A percentile compares a stretch with the other conserved stretches of the same genome.
phyloP scores from a whole-genome alignment of 2,113 vertebrate species.

The Tylochromis polylepis region DNA sequence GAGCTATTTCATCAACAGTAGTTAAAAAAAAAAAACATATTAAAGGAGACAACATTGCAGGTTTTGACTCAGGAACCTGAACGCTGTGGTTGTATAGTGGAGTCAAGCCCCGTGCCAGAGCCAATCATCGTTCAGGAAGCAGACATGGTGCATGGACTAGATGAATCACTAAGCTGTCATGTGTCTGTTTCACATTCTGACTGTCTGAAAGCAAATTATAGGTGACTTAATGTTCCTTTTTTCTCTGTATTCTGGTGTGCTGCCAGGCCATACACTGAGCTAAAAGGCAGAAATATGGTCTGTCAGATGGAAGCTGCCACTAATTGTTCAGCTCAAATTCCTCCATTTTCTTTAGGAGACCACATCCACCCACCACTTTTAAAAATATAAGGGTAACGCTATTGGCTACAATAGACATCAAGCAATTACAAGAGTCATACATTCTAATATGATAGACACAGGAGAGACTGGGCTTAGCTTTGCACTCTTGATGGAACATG shows the following conservation, averaged over 20 bases:
- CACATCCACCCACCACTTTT: constrained; percentile 28
- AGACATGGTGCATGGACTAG: constrained; percentile 28
- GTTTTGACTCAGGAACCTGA: background rate
- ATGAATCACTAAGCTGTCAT: constrained; percentile 69
- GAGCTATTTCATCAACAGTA: constrained; percentile 31
- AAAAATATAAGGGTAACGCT: constrained; percentile 45
- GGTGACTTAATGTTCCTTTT: constrained; percentile 64
- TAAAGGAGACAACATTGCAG: constrained; percentile 2
- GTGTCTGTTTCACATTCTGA: constrained; percentile 63
- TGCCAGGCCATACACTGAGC: constrained; percentile 58
- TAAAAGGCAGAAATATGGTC: constrained; percentile 58
- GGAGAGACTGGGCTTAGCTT: constrained; percentile 49
- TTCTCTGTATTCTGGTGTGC: constrained; percentile 37
- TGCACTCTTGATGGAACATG: constrained; percentile 39
- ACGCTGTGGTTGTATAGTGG: background rate
- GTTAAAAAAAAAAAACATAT: background rate
- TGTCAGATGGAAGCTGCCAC: constrained; percentile 49
- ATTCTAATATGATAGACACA: constrained; percentile 54
- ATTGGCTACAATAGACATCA: constrained; percentile 41
- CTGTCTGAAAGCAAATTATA: constrained; percentile 65
- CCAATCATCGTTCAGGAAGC: constrained; percentile 55
- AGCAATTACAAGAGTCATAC: constrained; percentile 57
- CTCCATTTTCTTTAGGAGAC: constrained; percentile 30
- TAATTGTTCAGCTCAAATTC: constrained; percentile 61
- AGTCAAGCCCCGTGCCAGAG: constrained; percentile 50